Conservation (phyloP, 2,113 vertebrate genomes). For the Microcebus lehilahytsara region DNA sequence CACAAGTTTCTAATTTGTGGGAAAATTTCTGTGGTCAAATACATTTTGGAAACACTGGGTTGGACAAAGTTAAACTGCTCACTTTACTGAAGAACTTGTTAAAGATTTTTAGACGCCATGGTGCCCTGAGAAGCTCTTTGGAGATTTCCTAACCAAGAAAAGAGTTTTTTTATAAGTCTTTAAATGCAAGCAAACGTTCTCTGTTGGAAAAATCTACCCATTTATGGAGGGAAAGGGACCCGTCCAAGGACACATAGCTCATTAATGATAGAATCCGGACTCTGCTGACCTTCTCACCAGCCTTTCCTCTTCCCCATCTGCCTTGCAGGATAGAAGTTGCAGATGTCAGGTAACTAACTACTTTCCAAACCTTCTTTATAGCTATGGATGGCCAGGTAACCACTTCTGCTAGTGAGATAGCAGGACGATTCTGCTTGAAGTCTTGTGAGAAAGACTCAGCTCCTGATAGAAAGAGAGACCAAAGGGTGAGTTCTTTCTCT, state of each 20-base stretch:
- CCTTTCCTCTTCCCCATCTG: neutral
- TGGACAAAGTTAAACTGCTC: neutral
- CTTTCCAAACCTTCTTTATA: neutral
- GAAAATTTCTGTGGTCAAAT: neutral
- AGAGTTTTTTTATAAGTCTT: neutral
- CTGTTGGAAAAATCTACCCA: neutral
- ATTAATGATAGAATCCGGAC: neutral
- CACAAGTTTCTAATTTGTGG: neutral
- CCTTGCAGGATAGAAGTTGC: neutral
- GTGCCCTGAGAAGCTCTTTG: neutral
- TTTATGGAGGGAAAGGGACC: neutral
- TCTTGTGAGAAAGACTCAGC: neutral
- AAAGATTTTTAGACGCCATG: neutral
- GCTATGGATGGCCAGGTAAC: neutral
- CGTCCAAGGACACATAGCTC: neutral
- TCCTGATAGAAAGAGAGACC: neutral
- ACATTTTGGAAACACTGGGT: neutral
- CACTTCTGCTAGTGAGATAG: neutral
- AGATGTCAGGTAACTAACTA: neutral
- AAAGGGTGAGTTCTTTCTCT: neutral
- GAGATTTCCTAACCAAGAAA: neutral
- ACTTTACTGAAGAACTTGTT: neutral
- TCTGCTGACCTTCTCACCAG: neutral
- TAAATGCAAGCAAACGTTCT: neutral
- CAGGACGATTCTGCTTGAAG: neutral